Percentiles rank a stretch among this genome's conserved stretches.
phyloP scores from a whole-genome alignment of 2,797 vertebrate species.

The Decapterus maruadsi region DNA sequence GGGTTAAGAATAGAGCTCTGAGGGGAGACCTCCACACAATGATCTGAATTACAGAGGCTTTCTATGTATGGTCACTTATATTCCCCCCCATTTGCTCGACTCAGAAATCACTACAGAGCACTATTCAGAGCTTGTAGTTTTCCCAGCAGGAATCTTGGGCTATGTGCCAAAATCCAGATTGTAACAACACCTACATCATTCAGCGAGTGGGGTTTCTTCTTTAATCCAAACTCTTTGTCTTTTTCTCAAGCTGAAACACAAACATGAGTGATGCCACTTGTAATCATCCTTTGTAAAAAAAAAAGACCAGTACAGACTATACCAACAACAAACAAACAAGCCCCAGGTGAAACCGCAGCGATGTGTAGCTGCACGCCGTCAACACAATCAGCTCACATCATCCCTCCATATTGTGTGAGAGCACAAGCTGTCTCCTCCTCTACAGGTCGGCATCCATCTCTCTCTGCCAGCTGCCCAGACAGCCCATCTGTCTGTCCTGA shows the following conservation, averaged over 20 bases:
- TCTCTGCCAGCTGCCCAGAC: constrained; percentile 69
- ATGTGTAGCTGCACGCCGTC: constrained; percentile 33
- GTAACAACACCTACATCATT: constrained; percentile 26
- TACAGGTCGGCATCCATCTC: constrained; percentile 68
- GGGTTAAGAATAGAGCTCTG: constrained; percentile 71
- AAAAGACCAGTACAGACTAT: constrained; percentile 27
- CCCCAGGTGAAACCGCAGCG: constrained; percentile 60
- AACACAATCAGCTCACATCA: constrained; percentile 45
- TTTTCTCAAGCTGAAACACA: constrained; percentile 45
- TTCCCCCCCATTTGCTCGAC: constrained; percentile 51
- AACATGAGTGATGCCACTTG: constrained; percentile 37
- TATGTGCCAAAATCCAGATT: constrained; percentile 46
- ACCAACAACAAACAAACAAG: constrained; percentile 46
- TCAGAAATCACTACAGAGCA: constrained; percentile 60
- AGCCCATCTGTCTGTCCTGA: constrained; percentile 80
- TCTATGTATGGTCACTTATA: constrained; percentile 71
- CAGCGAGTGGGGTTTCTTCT: not conserved
- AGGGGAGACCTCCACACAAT: constrained; percentile 74
- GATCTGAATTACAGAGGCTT: constrained; percentile 73
- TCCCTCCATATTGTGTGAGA: constrained; percentile 44
- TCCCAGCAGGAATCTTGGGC: constrained; percentile 70
- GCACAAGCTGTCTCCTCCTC: constrained; percentile 54
- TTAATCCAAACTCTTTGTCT: constrained; percentile 31
- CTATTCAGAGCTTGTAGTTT: constrained; percentile 59
- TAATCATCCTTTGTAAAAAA: constrained; percentile 9